These are phyloP conservation scores for Agrotis ipsilon DNA, from an alignment of 2,888 invertebrate genomes.

Conservation along the genomic window DNA sequence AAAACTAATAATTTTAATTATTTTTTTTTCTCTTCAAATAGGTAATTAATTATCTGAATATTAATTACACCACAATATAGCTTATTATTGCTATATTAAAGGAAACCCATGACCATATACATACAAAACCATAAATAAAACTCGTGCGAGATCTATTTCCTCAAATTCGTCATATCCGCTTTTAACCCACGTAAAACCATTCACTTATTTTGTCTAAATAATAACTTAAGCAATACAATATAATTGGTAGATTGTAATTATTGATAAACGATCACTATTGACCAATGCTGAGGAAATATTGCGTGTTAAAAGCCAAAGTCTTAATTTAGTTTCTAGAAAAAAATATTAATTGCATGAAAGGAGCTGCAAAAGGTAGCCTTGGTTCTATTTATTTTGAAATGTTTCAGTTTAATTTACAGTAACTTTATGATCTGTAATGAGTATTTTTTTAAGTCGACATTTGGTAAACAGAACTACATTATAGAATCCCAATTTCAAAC, in stretches of 20 bases:
- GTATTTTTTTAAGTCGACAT: background rate
- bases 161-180: conserved; percentile 16
- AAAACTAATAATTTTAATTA: too few relatives aligned
- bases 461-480: too few relatives aligned
- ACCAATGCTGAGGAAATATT: conserved; percentile 29
- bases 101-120: conserved; percentile 19
- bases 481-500: too few relatives aligned
- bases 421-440: too few relatives aligned
- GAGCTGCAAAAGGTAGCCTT: background rate
- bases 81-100: background rate
- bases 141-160: conserved; percentile 21
- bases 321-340: conserved; percentile 24
- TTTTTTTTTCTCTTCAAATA: too few relatives aligned
- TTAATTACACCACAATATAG: background rate
- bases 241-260: conserved; percentile 49
- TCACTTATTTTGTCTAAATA: conserved; percentile 46
- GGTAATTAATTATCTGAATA: too few relatives aligned
- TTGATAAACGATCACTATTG: conserved; percentile 35
- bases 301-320: conserved; percentile 21
- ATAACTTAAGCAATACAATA: conserved; percentile 15
- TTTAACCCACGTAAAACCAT: conserved; percentile 11
- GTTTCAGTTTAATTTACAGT: background rate
- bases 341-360: conserved; percentile 2
- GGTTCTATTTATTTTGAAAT: background rate
- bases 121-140: background rate